Evolutionary conservation across 1,140 invertebrate species (phyloP), one percentile per base, ranked within the genome.

Genomic region (Harlomillsia oculata): DNA sequence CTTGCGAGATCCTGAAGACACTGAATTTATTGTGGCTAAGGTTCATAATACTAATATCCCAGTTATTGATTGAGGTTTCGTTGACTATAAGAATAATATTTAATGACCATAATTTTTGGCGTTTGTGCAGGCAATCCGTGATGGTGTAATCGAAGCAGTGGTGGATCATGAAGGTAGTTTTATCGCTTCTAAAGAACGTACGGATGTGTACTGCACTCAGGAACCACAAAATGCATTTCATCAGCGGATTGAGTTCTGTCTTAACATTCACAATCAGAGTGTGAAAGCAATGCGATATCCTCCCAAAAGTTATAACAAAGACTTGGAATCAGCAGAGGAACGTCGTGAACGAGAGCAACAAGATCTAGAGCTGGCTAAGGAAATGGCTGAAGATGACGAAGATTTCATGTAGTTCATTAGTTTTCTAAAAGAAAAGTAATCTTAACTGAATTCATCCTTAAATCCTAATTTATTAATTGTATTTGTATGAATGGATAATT

Each of bases 271-370:
- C 68, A 98, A 99, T 74, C 91, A 97, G 70, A 97, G 84, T 74
- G 89, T 95, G 0, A 92, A 98, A 75, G 96, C 97, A 0, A 98
- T 99, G 92, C 80, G 96, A 58, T 99, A 97, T 76, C 96, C 97
- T 28, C 94, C 95, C 2, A 99, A 99, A 71, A 93, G 92, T 0
- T 98, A 98, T 76, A 93, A 94, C 3, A 96, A 97, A 70, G 94
- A 99, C 71, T 75, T 98, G 36, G 95, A 99, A 71, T 96, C 92
- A 63, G 94, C 94, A 28, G 93, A 99, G 69, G 92, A 98, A 70
- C 78, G 94, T 37, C 77, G 93, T 43, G 94, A 97, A 72, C 75
- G 94, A 43, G 95, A 98, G 71, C 92, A 97, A 68, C 93, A 97
- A 71, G 95, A 98, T 74, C 76, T 98, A 57, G 94, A 99, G 74